Base-by-base conservation (phyloP, 2,888 invertebrate genomes). In the Tachina grossa region DNA sequence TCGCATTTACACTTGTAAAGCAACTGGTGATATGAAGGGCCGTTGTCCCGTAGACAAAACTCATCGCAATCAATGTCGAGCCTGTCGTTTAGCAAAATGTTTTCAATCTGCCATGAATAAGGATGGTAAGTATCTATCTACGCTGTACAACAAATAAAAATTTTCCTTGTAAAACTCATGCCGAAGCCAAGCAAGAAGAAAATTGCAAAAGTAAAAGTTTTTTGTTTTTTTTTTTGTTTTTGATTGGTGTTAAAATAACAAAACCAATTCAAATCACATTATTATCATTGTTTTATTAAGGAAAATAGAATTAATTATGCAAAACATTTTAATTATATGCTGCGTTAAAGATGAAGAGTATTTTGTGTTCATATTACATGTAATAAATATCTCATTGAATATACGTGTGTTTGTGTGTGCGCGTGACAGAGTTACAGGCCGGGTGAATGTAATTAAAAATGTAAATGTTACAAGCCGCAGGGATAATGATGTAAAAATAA, bases 101-200 rank as follows among this genome's bases (percentile, higher is more conserved):
- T 98, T 98, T 93, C 96, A 97, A 92, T 98, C 97, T 76, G 96
- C 97, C 89, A 99, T 99, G 98, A 98, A 99, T 93, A 98, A 98
- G 94, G 98, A 99, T 93, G 98, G 98, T 99, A 93, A 96, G 97
- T 90, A 41, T 11, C 31, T 31, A 31, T 6, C 31, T 31, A 31
- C 4, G 31, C 31, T 31, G 31, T 39, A 9, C 14, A 59, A 16
- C 13, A 59, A 49, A 43, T 31, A 31, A 77, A 49, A n/a, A 1
- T 19, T 2, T 9, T 55, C 10, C 19, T 66, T 57, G 31, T 43
- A 31, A n/a, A n/a, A 59, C 16, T 61, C 43, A 69, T 9, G 9
- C 59, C 47, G 0, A 16, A 59, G 31, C 55, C 10, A 16, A 14
- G 31, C 6, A 6, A 1, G 31, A 41, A 10, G 9, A 16, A 22